A percentile compares a stretch with the other conserved stretches of the same genome.
Conservation (phyloP, 2,797 vertebrate genomes). For the Gymnocypris eckloni region DNA sequence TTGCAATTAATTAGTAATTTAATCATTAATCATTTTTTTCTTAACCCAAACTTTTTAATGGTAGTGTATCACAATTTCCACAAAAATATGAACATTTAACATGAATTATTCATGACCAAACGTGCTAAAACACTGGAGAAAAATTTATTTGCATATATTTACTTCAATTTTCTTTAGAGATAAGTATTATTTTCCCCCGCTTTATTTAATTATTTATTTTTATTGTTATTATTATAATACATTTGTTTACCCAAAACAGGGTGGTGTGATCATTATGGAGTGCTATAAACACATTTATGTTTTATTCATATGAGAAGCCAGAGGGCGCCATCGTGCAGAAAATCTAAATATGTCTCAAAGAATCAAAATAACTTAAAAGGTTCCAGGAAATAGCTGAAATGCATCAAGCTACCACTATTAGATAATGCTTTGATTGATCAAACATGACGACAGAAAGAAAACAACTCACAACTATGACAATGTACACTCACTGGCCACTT, state of each 20-base stretch:
- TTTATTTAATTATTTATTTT: too few species aligned
- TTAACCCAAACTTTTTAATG: background rate
- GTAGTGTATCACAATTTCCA: background rate
- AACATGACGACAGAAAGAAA: background rate
- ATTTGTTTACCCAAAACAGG: too few species aligned
- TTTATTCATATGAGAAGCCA: background rate
- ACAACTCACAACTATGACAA: background rate
- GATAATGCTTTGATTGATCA: background rate
- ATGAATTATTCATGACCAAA: too few species aligned
- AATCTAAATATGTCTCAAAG: background rate
- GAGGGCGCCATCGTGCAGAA: background rate
- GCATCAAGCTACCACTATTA: background rate
- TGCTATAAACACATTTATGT: background rate
- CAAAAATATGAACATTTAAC: background rate
- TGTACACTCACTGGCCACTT: background rate
- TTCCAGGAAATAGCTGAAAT: background rate
- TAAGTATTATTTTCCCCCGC: too few species aligned
- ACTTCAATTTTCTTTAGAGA: too few species aligned
- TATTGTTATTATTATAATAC: too few species aligned
- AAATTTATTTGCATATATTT: background rate
- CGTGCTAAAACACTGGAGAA: background rate
- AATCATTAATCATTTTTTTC: background rate
- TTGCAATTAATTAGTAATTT: background rate
- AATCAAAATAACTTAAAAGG: background rate
- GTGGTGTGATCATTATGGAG: background rate